phyloP scores from a whole-genome alignment of 2,113 vertebrate species.

The Osmerus eperlanus region DNA sequence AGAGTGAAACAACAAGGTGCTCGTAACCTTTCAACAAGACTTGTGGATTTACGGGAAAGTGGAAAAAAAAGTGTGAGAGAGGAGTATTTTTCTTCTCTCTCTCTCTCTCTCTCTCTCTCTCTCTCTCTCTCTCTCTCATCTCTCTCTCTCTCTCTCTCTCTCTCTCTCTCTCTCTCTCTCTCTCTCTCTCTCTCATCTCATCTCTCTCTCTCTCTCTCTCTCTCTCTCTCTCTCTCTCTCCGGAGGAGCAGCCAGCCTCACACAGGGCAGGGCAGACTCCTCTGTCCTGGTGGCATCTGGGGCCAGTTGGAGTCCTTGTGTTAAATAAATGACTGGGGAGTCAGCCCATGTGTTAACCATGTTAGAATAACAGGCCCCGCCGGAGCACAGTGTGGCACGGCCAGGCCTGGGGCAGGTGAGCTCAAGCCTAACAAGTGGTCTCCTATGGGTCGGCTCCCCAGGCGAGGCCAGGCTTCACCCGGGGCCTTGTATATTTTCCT shows the following conservation, averaged over 20 bases:
- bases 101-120: too few species aligned
- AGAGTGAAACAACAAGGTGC: too few species aligned
- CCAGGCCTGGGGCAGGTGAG: constrained; percentile 48
- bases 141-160: constrained; percentile 35
- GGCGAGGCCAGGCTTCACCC: constrained; percentile 64
- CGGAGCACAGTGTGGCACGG: constrained; percentile 35
- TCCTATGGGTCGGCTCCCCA: constrained; percentile 58
- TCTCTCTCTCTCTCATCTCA: too few species aligned
- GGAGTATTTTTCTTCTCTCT: constrained; percentile 4
- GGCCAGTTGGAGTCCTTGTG: constrained; percentile 70
- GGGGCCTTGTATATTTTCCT: constrained; percentile 82
- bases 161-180: constrained; percentile 40
- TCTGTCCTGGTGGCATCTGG: constrained; percentile 64
- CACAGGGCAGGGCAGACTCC: not conserved
- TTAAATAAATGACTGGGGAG: constrained; percentile 83
- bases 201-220: too few species aligned
- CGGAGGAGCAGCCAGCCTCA: constrained; percentile 61
- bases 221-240: too few species aligned
- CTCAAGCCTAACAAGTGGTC: constrained; percentile 63
- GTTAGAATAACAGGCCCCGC: constrained; percentile 82
- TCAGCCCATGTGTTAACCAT: constrained; percentile 89
- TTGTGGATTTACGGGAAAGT: not conserved
- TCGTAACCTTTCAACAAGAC: not conserved
- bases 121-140: constrained; percentile 18
- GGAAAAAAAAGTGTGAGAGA: not conserved